phyloP scores from a whole-genome alignment of 2,888 invertebrate species.

The Lacanobia oleracea region DNA sequence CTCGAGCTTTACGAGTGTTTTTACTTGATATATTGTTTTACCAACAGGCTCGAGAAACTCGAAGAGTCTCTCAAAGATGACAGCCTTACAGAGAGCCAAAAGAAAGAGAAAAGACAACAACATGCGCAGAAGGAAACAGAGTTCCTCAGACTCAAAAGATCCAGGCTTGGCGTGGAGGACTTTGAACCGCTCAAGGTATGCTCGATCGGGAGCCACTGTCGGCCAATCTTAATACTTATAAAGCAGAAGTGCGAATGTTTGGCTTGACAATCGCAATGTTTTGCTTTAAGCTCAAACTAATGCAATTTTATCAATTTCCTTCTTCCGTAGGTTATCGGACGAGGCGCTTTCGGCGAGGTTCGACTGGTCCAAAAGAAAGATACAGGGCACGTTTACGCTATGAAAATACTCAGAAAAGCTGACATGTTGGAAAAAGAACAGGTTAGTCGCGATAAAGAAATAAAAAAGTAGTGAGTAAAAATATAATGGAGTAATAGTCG shows the following conservation, averaged over 20 bases:
- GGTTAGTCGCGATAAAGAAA: constrained; percentile 56
- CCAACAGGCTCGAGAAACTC: constrained; percentile 95
- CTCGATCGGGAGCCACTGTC: constrained; percentile 15
- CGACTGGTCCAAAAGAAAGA: constrained; percentile 99
- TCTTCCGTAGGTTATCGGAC: constrained; percentile 92
- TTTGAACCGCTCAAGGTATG: constrained; percentile 98
- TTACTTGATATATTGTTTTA: background rate
- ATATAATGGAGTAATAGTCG: constrained; percentile 5
- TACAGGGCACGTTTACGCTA: constrained; percentile 99
- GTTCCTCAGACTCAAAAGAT: constrained; percentile 98
- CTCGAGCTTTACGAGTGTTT: background rate
- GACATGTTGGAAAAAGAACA: constrained; percentile 99
- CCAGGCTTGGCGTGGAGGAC: constrained; percentile 98
- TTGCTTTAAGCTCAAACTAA: constrained; percentile 9
- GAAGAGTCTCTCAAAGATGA: constrained; percentile 99
- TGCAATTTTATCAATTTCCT: constrained; percentile 1
- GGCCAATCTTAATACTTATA: constrained; percentile 15
- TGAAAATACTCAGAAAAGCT: constrained; percentile 99
- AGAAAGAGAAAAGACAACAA: constrained; percentile 97
- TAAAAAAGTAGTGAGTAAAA: background rate
- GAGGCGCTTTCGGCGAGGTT: constrained; percentile 98
- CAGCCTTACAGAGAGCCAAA: constrained; percentile 97
- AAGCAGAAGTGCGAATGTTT: constrained; percentile 33
- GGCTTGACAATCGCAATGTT: constrained; percentile 9
- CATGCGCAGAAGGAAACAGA: constrained; percentile 99